Conservation (phyloP, 2,797 vertebrate species). For the Neosalanx taihuensis region DNA sequence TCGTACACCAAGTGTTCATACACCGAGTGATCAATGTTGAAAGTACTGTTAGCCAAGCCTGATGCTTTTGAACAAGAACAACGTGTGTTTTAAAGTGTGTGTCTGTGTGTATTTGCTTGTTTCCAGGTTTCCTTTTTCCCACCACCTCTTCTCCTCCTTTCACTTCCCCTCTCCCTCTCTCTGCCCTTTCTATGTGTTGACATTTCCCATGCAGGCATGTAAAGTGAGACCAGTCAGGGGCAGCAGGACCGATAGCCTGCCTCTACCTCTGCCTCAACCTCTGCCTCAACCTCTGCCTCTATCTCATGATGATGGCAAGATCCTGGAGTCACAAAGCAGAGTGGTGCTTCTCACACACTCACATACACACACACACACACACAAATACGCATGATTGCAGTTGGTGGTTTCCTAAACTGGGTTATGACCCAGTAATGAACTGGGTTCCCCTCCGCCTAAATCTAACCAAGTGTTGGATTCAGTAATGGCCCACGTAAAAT, state of each 20-base stretch:
- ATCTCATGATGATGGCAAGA: slow-evolving; percentile 13
- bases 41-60: no score
- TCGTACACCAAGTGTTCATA: no score
- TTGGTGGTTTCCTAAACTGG: slow-evolving; percentile 14
- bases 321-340: slow-evolving; percentile 9
- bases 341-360: slow-evolving; percentile 18
- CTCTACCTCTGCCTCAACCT: no score
- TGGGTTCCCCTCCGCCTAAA: slow-evolving; percentile 15
- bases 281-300: no score
- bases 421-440: no score
- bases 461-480: neutral
- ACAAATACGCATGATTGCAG: neutral
- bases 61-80: no score
- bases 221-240: slow-evolving; percentile 15
- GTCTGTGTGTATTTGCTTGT: no score
- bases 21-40: no score
- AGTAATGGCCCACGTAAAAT: neutral
- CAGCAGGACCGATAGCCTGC: slow-evolving; percentile 7
- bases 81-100: no score
- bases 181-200: neutral
- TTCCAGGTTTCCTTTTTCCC: no score
- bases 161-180: neutral
- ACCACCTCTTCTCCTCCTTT: neutral
- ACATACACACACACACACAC: neutral
- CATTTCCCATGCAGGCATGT: slow-evolving; percentile 26